Evolutionary conservation across 2,113 vertebrate genomes (phyloP).

Genomic region (Dissostichus mawsoni): DNA sequence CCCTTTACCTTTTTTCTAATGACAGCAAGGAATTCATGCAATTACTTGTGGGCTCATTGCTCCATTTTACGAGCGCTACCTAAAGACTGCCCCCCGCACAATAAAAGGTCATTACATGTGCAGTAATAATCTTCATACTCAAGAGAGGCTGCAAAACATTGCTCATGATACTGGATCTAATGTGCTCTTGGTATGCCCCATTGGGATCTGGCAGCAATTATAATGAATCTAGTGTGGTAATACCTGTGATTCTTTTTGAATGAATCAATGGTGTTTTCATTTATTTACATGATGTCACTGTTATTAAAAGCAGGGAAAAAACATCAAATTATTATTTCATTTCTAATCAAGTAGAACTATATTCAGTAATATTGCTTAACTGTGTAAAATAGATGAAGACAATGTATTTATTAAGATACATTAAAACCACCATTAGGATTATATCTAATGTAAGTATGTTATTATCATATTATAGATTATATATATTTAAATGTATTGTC

Average conservation of each 20-base stretch:
- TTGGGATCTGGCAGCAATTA: not conserved
- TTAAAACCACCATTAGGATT: not conserved
- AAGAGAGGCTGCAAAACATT: constrained; percentile 27
- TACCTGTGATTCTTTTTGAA: not conserved
- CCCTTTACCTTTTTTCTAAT: constrained; percentile 40
- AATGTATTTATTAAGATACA: too few relatives aligned
- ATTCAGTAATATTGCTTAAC: too few relatives aligned
- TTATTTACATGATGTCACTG: not conserved
- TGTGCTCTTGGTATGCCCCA: not conserved
- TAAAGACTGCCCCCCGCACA: constrained; percentile 55
- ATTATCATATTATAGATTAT: too few relatives aligned
- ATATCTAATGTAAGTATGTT: too few relatives aligned
- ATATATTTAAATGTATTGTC: too few relatives aligned
- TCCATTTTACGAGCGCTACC: constrained; percentile 55
- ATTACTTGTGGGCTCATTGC: constrained; percentile 57
- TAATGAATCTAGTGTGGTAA: constrained; percentile 10
- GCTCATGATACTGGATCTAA: constrained; percentile 21
- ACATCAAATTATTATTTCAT: not conserved
- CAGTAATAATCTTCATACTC: constrained; percentile 63
- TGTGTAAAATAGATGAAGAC: too few relatives aligned
- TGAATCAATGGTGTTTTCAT: not conserved
- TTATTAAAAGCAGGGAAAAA: not conserved
- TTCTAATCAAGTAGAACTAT: too few relatives aligned
- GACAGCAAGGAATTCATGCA: constrained; percentile 54
- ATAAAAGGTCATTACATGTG: constrained; percentile 69